Conservation (phyloP, 2,113 vertebrate species). For the Serinus canaria region DNA sequence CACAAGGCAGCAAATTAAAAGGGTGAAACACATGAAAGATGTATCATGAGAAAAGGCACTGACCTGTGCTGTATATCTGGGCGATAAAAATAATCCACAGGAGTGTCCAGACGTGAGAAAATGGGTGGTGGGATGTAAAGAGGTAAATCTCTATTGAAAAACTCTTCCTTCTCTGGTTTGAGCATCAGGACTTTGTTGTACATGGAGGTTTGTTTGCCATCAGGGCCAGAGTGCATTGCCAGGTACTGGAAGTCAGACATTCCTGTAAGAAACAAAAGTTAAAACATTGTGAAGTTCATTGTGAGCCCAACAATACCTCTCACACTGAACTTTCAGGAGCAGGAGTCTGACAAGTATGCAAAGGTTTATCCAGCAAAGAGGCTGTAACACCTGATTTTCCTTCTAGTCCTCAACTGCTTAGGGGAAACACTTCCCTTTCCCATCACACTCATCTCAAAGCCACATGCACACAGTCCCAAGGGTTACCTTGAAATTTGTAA, state of each 20-base stretch:
- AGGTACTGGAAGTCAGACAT: conserved; percentile 94
- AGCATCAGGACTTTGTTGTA: conserved; percentile 89
- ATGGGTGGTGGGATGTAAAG: conserved; percentile 91
- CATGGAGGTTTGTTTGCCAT: conserved; percentile 78
- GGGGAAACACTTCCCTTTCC: not conserved
- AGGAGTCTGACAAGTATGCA: not conserved
- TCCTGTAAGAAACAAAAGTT: conserved; percentile 43
- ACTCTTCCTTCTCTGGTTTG: conserved; percentile 86
- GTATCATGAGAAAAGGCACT: not conserved
- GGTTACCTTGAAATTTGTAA: conserved; percentile 93
- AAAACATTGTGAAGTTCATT: not conserved
- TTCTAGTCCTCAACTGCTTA: not conserved
- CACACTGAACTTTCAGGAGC: not conserved
- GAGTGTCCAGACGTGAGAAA: conserved; percentile 92
- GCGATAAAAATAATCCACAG: conserved; percentile 90
- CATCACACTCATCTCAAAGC: not conserved
- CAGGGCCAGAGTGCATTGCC: conserved; percentile 78
- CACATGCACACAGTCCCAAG: rapidly evolving
- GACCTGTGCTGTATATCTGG: conserved; percentile 84
- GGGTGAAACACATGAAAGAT: not conserved
- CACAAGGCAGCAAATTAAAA: not conserved
- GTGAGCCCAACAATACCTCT: not conserved
- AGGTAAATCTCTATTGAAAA: conserved; percentile 85
- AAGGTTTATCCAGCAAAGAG: not conserved
- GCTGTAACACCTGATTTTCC: not conserved